Evolutionary conservation across 2,113 vertebrate genomes (phyloP).

Genomic region (Micronycteris hirsuta): DNA sequence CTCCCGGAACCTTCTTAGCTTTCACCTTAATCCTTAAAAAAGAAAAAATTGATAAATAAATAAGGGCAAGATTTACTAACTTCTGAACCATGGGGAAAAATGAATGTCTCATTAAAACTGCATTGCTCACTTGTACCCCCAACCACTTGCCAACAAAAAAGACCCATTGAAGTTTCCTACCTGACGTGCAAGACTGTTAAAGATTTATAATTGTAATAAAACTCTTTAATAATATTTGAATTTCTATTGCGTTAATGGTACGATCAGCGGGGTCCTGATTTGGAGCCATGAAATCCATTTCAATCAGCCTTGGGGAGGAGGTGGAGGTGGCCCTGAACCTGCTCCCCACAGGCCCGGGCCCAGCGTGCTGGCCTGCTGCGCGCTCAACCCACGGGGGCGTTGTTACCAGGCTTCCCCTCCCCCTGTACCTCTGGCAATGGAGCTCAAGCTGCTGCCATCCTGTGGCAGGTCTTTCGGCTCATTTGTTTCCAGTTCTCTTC

Average conservation of each 20-base stretch:
- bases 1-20: neutral
- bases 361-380: no score
- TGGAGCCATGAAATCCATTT: neutral
- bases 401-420: neutral
- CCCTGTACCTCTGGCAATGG: neutral
- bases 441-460: neutral
- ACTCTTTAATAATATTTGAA: conserved; percentile 25
- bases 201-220: conserved; percentile 74
- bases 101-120: conserved; percentile 62
- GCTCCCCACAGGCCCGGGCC: neutral
- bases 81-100: conserved; percentile 52
- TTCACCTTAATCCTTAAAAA: neutral
- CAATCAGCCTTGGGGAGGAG: neutral
- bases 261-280: neutral
- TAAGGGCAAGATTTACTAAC: neutral
- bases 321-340: neutral
- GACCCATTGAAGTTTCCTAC: conserved; percentile 66
- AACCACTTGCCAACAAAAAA: neutral
- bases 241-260: neutral
- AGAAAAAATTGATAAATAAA: neutral
- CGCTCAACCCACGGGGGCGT: neutral
- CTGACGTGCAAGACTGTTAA: conserved; percentile 64
- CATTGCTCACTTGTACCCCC: conserved; percentile 20
- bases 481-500: neutral
- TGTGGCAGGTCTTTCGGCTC: neutral